Base-by-base conservation (phyloP, 1,140 invertebrate species). In the Fopius arisanus region DNA sequence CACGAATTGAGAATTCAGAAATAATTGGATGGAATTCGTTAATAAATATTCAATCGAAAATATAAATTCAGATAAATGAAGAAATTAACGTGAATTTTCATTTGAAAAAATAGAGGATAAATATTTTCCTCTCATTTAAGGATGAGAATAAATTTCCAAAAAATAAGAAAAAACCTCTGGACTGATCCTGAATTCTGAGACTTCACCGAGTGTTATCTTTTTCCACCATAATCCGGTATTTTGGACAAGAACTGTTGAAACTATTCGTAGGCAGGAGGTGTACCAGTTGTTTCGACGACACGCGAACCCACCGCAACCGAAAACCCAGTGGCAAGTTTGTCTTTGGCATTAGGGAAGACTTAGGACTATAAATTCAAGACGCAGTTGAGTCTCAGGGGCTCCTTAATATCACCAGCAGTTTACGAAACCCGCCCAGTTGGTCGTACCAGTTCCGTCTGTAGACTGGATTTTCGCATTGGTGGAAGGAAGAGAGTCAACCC, bases 381-480 rank as follows among this genome's bases (percentile, higher is more conserved):
- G 33, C 40, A 37, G 40, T 48, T 40, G 67, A 72, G 31, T 62
- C 51, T 37, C 66, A 23, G 12, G 70, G 37, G 59, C 70, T 72
- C 70, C 70, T 72, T 72, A 72, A 72, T 72, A 72, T 72, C 70
- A 37, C 59, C 59, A 62, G 70, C 59, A 72, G 70, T 72, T 72
- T 72, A 72, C 40, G 59, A 59, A 33, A 29, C 70, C 70, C 70
- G 70, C 70, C 70, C 62, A 72, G 62, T 43, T 43, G 59, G 59
- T 40, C 70, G 37, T 70, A 59, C 28, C 48, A 70, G 48, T 70
- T 70, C 68, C 68, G 28, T 48, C 21, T 59, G 21, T 59, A 23
- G 54, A 59, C 54, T 28, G 10, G 3, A 21, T 26, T 28, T 23
- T 26, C 43, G 19, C 10, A 59, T 14, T 26, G 23, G 10, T 26